Base-by-base conservation (phyloP, 2,888 invertebrate genomes). In the Emesis furor region DNA sequence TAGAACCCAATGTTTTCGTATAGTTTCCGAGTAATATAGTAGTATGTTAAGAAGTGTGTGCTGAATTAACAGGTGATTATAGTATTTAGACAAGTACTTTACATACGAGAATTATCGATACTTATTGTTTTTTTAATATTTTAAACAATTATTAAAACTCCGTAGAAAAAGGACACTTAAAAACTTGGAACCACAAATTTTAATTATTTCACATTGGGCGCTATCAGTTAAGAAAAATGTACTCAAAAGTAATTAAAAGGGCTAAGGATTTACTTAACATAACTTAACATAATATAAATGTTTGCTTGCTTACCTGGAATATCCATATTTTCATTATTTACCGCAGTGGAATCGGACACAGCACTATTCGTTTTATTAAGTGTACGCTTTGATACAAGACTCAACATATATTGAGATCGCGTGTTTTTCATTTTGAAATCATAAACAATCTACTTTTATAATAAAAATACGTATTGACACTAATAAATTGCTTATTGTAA, bases 271-370 rank as follows among this genome's bases (percentile, higher is more conserved):
- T 55, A 55, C 55, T 55, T n/a, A 55, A 55, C 12, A 55, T 55
- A 55, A 55, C 55, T 55, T 55, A 55, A 14, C 14, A n/a, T 55
- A 55, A 55, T 55, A 55, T 55, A 55, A 55, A 55, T 55, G n/a
- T 55, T 55, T 55, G 12, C n/a, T 14, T 55, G 12, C 55, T 55
- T 12, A 14, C 2, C 55, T 55, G 55, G 55, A 55, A 55, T 55
- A 55, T 55, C 55, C 55, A 55, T 55, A 55, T 55, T 55, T 55
- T 12, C 55, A 55, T 55, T 35, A 35, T 35, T 35, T 35, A 35
- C 35, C 46, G 46, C 46, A 46, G 14, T 4, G 55, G 55, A 55
- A 55, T 55, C n/a, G 5, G 14, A 55, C 55, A 14, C 4, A 55
- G 55, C 55, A 55, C 55, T 55, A 55, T 55, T 46, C 4, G 10